These are phyloP conservation scores for Celastrina argiolus DNA, from an alignment of 2,888 invertebrate species.

Conservation along the genomic window DNA sequence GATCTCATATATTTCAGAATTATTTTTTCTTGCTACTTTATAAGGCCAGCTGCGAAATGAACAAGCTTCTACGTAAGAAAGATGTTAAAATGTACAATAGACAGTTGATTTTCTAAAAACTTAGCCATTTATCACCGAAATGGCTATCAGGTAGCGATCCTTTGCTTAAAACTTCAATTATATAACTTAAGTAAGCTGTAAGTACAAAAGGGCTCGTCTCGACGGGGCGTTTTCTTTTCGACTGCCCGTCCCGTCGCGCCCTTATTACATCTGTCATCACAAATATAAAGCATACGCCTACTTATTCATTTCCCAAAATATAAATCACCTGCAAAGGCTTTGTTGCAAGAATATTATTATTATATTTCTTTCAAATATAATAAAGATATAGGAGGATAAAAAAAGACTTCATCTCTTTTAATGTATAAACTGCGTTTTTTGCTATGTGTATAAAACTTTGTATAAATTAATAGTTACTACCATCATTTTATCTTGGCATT, in stretches of 20 bases:
- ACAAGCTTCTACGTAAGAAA: neutral
- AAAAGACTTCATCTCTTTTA: neutral
- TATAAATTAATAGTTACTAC: neutral
- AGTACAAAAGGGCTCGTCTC: conserved; percentile 28
- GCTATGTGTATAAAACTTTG: neutral
- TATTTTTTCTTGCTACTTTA: too few species aligned
- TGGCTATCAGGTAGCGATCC: conserved; percentile 16
- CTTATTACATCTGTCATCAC: conserved; percentile 43
- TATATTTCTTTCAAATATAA: neutral
- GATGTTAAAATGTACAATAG: conserved; percentile 9
- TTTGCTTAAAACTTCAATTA: conserved; percentile 6
- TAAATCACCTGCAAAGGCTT: conserved; percentile 32
- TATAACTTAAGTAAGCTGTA: conserved; percentile 18
- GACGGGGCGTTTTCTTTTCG: conserved; percentile 33
- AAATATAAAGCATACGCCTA: conserved; percentile 33
- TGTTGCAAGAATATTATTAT: neutral
- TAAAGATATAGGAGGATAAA: conserved; percentile 1
- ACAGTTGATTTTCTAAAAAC: neutral
- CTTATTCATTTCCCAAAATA: conserved; percentile 31
- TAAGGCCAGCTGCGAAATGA: conserved; percentile 1
- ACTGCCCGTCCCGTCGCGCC: conserved; percentile 32
- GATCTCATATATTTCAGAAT: too few species aligned
- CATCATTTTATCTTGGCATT: too few species aligned
- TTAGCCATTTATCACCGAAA: neutral
- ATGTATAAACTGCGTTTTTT: neutral